Base-by-base conservation (phyloP, 2,888 invertebrate species). In the Vanessa cardui region DNA sequence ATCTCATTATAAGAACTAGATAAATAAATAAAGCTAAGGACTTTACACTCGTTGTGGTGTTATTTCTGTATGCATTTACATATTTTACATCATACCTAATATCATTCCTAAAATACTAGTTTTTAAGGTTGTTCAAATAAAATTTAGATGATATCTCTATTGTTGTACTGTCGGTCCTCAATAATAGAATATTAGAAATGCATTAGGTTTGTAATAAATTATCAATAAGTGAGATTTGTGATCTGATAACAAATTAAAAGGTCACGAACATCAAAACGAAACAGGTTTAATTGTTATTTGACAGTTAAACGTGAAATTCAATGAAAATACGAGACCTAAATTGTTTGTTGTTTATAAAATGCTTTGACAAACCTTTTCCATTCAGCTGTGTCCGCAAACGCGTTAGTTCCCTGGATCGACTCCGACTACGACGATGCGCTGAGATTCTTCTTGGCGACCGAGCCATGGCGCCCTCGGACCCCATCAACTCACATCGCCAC, bases 361-460 rank as follows among this genome's bases (percentile, higher is more conserved):
- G 6, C 21, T 20, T 52, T 16, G 31, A 56, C 56, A 9, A 74
- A 90, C 91, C 90, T 91, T 92, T 92, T 58, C 82, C 87, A 72
- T 84, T 89, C 71, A 91, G 87, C 66, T 92, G 91, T 4, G 86
- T 87, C 72, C 83, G 78, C 52, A 92, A 77, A 39, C 92, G 81
- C 69, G 84, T 76, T 67, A 92, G 80, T 75, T 92, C 92, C 59
- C 88, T 76, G 66, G 89, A 88, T 20, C 86, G 83, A 80, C 89
- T 89, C 70, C 90, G 76, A 73, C 86, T 85, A 71, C 89, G 77
- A 67, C 91, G 80, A 65, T 86, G 86, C 18, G 87, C 85, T 9
- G 88, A 77, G 59, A 89, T 83, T 79, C 89, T 80, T 66, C 90
- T 81, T 72, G 92, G 91, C 21, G 92, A 92, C 44, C 92, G 87